Evolutionary conservation across 1,140 invertebrate species (phyloP).

Genomic region (Melitaea cinxia): DNA sequence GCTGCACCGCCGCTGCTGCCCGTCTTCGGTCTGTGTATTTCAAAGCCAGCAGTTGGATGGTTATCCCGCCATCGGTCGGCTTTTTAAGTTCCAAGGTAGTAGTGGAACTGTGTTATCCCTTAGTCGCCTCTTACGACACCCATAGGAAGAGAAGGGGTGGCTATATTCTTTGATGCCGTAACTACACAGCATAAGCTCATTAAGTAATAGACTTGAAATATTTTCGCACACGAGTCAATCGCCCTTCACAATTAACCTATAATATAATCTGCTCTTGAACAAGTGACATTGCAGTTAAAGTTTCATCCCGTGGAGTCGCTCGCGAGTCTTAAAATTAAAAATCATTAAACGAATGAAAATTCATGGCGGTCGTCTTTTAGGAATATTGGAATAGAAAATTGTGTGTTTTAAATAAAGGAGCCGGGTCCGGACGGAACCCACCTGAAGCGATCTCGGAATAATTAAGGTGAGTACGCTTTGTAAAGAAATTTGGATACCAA

Average conservation of each 20-base stretch:
- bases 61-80: no score
- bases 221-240: background rate
- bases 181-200: no score
- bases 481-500: background rate
- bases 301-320: background rate
- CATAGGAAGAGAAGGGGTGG: no score
- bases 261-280: background rate
- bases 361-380: conserved; percentile 5
- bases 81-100: no score
- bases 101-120: no score
- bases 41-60: no score
- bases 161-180: no score
- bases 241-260: background rate
- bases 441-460: background rate
- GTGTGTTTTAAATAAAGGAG: background rate
- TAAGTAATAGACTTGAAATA: background rate
- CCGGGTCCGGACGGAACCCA: background rate
- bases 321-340: conserved; percentile 13
- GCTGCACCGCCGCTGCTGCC: no score
- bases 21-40: no score
- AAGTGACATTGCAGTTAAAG: background rate
- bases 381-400: conserved; percentile 17
- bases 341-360: conserved; percentile 17
- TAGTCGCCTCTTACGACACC: no score
- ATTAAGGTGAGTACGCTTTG: background rate